These are phyloP conservation scores for Drymodes brunneopygia DNA, from an alignment of 2,113 vertebrate genomes.

Conservation along the genomic window DNA sequence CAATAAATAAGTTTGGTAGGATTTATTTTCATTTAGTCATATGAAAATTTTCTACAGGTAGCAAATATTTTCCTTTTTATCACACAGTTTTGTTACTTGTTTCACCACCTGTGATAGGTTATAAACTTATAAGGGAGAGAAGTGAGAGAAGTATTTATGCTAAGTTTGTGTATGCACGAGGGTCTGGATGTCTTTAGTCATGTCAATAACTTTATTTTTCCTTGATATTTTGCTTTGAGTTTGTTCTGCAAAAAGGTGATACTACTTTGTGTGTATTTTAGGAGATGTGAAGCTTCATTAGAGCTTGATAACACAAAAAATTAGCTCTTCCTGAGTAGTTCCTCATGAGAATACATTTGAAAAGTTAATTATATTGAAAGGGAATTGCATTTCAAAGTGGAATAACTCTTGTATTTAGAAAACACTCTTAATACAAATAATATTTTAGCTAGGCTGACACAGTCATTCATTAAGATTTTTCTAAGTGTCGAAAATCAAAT, in stretches of 20 bases:
- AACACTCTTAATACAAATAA: not conserved
- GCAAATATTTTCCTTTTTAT: not conserved
- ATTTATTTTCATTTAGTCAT: not conserved
- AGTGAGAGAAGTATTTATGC: not conserved
- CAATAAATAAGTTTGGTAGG: not conserved
- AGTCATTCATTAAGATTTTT: not conserved
- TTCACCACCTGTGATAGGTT: not conserved
- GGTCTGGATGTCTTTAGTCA: not conserved
- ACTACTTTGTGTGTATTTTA: not conserved
- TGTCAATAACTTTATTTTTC: not conserved
- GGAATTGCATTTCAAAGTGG: not conserved
- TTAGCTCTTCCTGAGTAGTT: not conserved
- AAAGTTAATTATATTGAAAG: not conserved
- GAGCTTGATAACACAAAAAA: not conserved
- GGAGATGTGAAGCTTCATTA: not conserved
- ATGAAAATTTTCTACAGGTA: not conserved
- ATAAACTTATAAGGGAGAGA: not conserved
- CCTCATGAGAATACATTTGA: not conserved
- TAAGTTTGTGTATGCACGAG: not conserved
- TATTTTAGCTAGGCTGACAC: not conserved
- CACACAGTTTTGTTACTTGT: not conserved
- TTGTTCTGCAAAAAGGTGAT: not conserved
- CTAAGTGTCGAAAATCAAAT: not conserved
- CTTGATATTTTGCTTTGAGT: not conserved
- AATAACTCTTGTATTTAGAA: not conserved